These are phyloP conservation scores for Antheraea mylitta DNA, from an alignment of 1,140 invertebrate genomes.

Conservation along the genomic window DNA sequence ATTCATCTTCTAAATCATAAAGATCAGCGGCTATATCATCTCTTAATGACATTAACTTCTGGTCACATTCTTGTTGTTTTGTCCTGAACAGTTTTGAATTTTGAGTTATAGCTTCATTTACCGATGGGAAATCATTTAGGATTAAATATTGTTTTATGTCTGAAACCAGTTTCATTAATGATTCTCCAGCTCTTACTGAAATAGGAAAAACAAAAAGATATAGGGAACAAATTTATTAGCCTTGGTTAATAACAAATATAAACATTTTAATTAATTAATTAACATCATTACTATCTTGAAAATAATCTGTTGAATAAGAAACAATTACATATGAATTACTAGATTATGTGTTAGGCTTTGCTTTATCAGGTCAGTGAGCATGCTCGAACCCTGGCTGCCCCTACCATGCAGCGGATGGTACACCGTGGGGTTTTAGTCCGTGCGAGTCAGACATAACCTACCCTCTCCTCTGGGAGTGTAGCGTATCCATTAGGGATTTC, in stretches of 20 bases:
- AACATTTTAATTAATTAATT: neutral
- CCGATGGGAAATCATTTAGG: conserved; percentile 97
- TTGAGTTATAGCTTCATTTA: conserved; percentile 96
- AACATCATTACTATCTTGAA: too few species aligned
- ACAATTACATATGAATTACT: too few species aligned
- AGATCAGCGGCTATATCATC: conserved; percentile 97
- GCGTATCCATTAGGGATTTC: too few species aligned
- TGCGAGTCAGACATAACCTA: too few species aligned
- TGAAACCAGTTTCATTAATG: conserved; percentile 96
- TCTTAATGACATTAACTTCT: conserved; percentile 93
- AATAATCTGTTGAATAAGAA: too few species aligned
- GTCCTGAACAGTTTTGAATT: conserved; percentile 94
- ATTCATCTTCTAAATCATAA: conserved; percentile 98
- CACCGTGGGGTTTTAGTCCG: too few species aligned
- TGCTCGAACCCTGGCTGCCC: too few species aligned
- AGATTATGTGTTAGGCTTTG: too few species aligned
- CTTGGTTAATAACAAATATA: neutral
- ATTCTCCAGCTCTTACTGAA: conserved; percentile 94
- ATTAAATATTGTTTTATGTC: conserved; percentile 98
- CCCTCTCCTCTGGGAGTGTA: too few species aligned
- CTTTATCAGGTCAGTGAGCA: too few species aligned
- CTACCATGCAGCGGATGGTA: too few species aligned
- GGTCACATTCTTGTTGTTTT: conserved; percentile 95
- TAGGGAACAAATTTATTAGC: neutral
- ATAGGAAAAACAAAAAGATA: conserved; percentile 22